Evolutionary conservation across 2,113 vertebrate genomes (phyloP).

Genomic region (Vidua macroura): DNA sequence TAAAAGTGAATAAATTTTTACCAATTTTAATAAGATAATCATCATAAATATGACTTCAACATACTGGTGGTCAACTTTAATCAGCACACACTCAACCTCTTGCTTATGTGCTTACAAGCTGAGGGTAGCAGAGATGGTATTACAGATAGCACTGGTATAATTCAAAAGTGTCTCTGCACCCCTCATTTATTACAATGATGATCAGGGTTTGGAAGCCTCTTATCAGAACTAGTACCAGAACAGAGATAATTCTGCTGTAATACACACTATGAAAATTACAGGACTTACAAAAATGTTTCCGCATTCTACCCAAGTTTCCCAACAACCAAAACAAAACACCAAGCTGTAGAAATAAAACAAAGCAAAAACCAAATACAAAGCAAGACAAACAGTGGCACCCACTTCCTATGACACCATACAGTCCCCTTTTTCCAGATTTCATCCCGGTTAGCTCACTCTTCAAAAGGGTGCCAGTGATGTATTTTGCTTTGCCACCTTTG

Average conservation of each 20-base stretch:
- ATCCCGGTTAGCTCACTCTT: neutral
- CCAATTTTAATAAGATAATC: slow-evolving; percentile 15
- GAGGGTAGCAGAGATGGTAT: neutral
- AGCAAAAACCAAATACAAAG: neutral
- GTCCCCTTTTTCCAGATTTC: neutral
- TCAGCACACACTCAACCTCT: neutral
- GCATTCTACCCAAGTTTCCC: slow-evolving; percentile 2
- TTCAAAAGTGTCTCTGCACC: neutral
- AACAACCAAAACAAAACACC: neutral
- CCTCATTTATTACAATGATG: neutral
- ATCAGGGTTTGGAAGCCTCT: neutral
- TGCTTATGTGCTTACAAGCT: neutral
- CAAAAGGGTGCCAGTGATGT: neutral
- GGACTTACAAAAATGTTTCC: neutral
- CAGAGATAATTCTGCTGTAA: neutral
- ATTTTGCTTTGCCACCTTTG: slow-evolving; percentile 42
- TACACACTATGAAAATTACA: neutral
- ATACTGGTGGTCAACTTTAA: neutral
- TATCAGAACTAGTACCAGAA: neutral
- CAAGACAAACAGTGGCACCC: neutral
- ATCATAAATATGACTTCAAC: slow-evolving; percentile 17
- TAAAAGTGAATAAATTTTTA: neutral
- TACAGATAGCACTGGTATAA: neutral
- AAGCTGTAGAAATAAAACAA: neutral
- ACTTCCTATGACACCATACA: fast-evolving